These are phyloP conservation scores for Spheniscus mendiculus DNA, from an alignment of 2,113 vertebrate species.

Conservation along the genomic window DNA sequence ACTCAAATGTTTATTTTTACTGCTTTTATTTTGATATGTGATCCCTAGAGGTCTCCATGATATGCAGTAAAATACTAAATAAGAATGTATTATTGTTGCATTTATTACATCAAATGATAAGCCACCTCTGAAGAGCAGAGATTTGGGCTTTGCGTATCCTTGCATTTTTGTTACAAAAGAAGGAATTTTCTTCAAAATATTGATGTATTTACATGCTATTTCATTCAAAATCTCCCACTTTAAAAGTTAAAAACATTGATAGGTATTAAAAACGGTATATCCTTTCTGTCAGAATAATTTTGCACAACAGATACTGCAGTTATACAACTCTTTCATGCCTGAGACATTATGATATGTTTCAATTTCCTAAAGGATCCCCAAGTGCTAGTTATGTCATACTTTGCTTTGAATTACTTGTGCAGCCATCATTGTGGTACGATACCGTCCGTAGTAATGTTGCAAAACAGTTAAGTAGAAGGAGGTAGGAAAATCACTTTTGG, in stretches of 20 bases:
- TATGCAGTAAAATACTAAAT: not conserved
- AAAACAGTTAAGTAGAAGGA: not conserved
- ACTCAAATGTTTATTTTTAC: not conserved
- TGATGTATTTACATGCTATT: not conserved
- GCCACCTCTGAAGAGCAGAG: not conserved
- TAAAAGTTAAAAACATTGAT: not conserved
- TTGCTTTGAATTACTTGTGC: slow-evolving; percentile 11
- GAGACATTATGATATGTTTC: not conserved
- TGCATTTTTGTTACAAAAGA: not conserved
- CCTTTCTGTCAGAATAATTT: not conserved
- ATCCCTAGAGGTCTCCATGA: not conserved
- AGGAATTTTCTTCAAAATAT: not conserved
- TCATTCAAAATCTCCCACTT: not conserved
- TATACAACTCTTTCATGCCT: not conserved
- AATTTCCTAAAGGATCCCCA: not conserved
- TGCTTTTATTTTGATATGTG: slow-evolving; percentile 26
- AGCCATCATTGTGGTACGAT: not conserved
- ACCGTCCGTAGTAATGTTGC: not conserved
- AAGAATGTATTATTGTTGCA: not conserved
- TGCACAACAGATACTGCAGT: not conserved
- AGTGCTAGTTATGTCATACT: not conserved
- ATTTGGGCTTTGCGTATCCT: not conserved
- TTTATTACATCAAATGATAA: not conserved
- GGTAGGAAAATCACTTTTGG: not conserved
- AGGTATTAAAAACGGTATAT: not conserved